These are phyloP conservation scores for Carterocephalus palaemon DNA, from an alignment of 2,888 invertebrate species.

Conservation along the genomic window DNA sequence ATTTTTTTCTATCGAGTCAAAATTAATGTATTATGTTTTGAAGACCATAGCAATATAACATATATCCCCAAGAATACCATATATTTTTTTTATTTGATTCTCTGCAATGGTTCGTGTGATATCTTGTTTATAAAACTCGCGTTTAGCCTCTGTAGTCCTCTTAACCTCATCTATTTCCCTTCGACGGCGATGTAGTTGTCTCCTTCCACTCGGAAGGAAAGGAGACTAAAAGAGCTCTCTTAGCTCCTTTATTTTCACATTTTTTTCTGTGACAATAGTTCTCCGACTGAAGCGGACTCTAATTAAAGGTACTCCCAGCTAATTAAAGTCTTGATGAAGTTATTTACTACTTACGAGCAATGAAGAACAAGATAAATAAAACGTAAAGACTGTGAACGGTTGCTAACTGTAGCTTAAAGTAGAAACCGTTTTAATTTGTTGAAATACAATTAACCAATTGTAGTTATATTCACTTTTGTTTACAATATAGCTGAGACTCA, in stretches of 20 bases:
- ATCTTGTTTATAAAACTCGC: too few species aligned
- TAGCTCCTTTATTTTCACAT: slow-evolving; percentile 32
- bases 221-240: slow-evolving; percentile 32
- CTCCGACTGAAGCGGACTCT: slow-evolving; percentile 17
- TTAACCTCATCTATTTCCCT: slow-evolving; percentile 38
- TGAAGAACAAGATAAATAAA: slow-evolving; percentile 5
- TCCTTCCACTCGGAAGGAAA: slow-evolving; percentile 32
- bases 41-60: too few species aligned
- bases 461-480: too few species aligned
- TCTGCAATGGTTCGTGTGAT: too few species aligned
- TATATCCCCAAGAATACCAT: too few species aligned
- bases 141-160: too few species aligned
- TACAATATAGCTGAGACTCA: background rate
- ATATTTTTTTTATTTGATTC: too few species aligned
- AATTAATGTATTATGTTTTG: too few species aligned
- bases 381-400: slow-evolving; percentile 16
- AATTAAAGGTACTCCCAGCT: slow-evolving; percentile 19
- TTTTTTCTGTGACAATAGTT: slow-evolving; percentile 27
- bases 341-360: slow-evolving; percentile 15
- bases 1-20: too few species aligned
- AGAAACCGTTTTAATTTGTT: too few species aligned
- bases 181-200: slow-evolving; percentile 31
- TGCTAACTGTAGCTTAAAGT: background rate
- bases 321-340: slow-evolving; percentile 21
- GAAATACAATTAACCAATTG: too few species aligned